phyloP scores from a whole-genome alignment of 2,888 invertebrate species.

The Pristionchus japonicus region DNA sequence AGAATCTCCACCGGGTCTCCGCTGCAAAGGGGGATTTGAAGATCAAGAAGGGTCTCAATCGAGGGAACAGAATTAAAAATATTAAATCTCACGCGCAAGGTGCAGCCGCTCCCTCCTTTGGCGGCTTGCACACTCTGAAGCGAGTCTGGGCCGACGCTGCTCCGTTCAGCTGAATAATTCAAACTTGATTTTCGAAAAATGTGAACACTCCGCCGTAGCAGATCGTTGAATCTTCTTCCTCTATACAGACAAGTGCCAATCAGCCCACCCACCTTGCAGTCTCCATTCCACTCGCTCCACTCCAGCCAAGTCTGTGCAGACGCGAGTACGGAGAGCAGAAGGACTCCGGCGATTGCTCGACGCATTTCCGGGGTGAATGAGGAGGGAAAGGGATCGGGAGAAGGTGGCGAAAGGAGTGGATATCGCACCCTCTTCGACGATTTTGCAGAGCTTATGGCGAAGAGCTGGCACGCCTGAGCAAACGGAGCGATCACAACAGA shows the following conservation, averaged over 20 bases:
- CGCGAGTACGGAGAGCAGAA: constrained; percentile 18
- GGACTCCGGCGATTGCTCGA: neutral
- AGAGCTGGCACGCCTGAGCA: neutral
- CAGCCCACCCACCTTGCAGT: neutral
- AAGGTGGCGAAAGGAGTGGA: neutral
- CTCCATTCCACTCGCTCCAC: constrained; percentile 47
- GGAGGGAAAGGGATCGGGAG: neutral
- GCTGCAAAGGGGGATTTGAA: neutral
- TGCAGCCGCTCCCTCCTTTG: neutral
- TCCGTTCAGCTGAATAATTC: neutral
- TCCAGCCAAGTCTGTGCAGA: neutral
- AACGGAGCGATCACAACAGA: neutral
- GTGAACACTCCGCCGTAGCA: too few relatives aligned
- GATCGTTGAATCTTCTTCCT: too few relatives aligned
- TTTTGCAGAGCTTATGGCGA: neutral
- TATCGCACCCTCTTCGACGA: neutral
- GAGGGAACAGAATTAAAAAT: too few relatives aligned
- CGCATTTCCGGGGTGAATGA: neutral
- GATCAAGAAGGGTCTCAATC: too few relatives aligned
- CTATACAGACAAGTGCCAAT: too few relatives aligned
- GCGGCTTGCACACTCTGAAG: constrained; percentile 40
- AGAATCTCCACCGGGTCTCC: neutral
- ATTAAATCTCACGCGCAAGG: constrained; percentile 43
- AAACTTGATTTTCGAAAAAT: too few relatives aligned
- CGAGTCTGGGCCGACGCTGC: neutral